These are phyloP conservation scores for Amphibalanus amphitrite DNA, from an alignment of 1,140 invertebrate species.

Conservation along the genomic window DNA sequence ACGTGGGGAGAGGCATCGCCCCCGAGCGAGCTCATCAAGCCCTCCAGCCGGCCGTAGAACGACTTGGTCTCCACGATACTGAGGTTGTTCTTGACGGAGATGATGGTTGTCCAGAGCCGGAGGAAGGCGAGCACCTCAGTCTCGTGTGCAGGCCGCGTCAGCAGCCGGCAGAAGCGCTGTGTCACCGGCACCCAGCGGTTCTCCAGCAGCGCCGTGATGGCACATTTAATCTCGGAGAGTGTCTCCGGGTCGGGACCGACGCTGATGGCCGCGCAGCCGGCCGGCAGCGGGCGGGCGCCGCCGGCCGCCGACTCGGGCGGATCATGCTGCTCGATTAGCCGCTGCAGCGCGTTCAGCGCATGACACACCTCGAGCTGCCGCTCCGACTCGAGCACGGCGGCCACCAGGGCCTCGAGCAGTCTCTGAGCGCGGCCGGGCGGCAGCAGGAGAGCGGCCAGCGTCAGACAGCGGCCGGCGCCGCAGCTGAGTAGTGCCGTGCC, in stretches of 20 bases:
- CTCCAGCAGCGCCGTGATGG: neutral
- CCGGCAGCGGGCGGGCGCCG: neutral
- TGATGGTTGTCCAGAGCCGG: neutral
- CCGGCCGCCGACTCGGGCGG: neutral
- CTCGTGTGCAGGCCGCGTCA: neutral
- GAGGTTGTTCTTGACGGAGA: neutral
- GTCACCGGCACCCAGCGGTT: neutral
- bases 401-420: neutral
- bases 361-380: neutral
- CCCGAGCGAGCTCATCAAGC: neutral
- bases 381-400: neutral
- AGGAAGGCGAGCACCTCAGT: neutral
- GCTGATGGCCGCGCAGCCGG: neutral
- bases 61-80: neutral
- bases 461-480: neutral
- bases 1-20: constrained; percentile 25
- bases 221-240: neutral
- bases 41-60: constrained; percentile 1
- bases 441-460: neutral
- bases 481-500: neutral
- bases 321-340: neutral
- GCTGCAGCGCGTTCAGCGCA: neutral
- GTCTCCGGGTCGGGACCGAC: neutral
- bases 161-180: constrained; percentile 1
- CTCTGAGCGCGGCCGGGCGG: neutral